phyloP scores from a whole-genome alignment of 2,113 vertebrate species.

The Ceyx melanurus region DNA sequence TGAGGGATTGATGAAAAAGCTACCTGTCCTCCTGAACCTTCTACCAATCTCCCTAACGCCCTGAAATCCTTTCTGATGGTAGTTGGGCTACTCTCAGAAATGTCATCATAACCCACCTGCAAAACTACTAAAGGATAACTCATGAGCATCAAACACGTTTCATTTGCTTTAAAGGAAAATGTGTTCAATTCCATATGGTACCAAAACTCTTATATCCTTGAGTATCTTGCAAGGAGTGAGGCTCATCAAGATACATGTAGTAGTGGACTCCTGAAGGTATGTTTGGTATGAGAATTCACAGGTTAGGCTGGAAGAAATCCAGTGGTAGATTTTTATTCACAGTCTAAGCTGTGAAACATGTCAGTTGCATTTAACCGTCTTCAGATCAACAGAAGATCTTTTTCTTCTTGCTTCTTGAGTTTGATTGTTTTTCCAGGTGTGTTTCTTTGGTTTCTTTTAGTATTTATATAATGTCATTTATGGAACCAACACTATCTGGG shows the following conservation, averaged over 20 bases:
- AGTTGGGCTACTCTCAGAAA: no score
- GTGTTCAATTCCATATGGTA: not conserved
- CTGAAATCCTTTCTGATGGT: no score
- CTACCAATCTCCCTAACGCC: no score
- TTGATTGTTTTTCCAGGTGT: conserved; percentile 47
- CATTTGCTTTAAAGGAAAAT: not conserved
- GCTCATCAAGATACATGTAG: not conserved
- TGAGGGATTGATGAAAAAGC: no score
- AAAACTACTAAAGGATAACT: not conserved
- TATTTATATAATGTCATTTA: not conserved
- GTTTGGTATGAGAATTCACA: not conserved
- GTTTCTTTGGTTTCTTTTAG: conserved; percentile 1
- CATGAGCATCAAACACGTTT: not conserved
- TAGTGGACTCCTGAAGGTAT: not conserved
- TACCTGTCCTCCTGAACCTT: no score
- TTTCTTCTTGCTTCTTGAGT: not conserved
- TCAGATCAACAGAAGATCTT: not conserved
- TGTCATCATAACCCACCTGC: no score
- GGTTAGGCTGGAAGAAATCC: not conserved
- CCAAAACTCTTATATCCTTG: not conserved
- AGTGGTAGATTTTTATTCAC: not conserved
- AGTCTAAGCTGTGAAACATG: not conserved
- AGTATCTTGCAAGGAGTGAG: not conserved
- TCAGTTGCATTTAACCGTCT: not conserved
- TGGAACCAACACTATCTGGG: not conserved